phyloP scores from a whole-genome alignment of 2,797 vertebrate genomes.

The Pterois miles region DNA sequence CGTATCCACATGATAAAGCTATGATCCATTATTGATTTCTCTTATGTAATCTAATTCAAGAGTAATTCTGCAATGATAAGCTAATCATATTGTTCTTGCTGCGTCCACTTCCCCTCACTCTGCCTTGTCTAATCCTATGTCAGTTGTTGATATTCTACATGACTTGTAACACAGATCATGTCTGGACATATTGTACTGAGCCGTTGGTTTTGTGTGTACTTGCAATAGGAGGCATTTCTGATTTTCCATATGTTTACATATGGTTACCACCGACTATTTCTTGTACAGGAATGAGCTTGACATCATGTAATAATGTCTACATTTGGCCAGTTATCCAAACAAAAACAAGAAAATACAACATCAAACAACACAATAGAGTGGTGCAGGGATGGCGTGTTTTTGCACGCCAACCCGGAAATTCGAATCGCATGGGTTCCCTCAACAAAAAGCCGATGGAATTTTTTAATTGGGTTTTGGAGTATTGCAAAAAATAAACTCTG shows the following conservation, averaged over 20 bases:
- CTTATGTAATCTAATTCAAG: not conserved
- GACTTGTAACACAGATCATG: not conserved
- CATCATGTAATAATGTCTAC: not conserved
- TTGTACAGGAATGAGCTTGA: not conserved
- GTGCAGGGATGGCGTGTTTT: no score
- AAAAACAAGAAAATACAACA: not conserved
- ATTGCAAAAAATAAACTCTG: no score
- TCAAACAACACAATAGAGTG: not conserved
- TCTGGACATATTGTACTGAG: not conserved
- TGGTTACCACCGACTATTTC: not conserved
- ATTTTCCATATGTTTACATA: not conserved
- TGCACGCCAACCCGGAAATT: no score
- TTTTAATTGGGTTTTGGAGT: no score
- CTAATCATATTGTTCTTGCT: not conserved
- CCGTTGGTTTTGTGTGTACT: not conserved
- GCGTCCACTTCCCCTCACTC: not conserved
- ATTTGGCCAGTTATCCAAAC: not conserved
- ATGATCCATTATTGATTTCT: conserved; percentile 11
- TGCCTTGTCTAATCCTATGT: not conserved
- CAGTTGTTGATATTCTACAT: not conserved
- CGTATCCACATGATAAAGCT: not conserved
- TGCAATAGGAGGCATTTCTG: not conserved
- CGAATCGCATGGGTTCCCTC: no score
- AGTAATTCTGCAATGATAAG: not conserved
- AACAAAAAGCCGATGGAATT: no score